Evolutionary conservation across 2,113 vertebrate species (phyloP), one percentile per base, ranked within the genome.

Genomic region (Rhodinocichla rosea): DNA sequence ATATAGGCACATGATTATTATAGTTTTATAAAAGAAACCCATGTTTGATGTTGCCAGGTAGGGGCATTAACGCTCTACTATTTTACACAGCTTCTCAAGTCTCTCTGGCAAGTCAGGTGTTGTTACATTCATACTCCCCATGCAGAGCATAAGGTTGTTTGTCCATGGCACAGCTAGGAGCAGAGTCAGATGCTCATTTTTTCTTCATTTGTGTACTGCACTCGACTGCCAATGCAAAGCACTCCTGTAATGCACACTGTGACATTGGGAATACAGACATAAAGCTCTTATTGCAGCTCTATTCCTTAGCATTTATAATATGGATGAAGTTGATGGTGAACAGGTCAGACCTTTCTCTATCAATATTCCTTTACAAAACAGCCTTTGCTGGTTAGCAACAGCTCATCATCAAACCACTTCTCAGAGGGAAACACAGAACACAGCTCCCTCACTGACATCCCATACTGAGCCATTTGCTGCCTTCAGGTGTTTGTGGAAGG

Each of bases 401-500:
- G 64, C 22, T 22, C 32, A 40, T 92, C 67, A 88, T 69, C 55
- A 13, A 8, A 62, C 16, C n/a, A 33, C 30, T 62, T 57, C 55
- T 44, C 73, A 69, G n/a, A 33, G n/a, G 28, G 50, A 65, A 77
- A 67, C 10, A 11, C 65, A 52, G 49, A 57, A 19, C 83, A 67
- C 50, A 94, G 32, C 39, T 39, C 47, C n/a, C 47, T n/a, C 33
- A 7, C 85, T 89, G 77, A 37, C 78, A 75, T 57, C 78, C 78
- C 91, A 68, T 15, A 23, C 84, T 20, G 82, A 88, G 67, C 74
- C 77, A 33, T 49, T 86, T 75, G 67, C 63, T 74, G 39, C 52
- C 86, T 96, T 95, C 83, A 96, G 96, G 87, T 96, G 62, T 73
- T 81, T 83, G 65, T 56, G 68, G 64, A 91, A 93, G 53, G 73